Percentiles rank a stretch among this genome's conserved stretches.
These are phyloP conservation scores for Excalfactoria chinensis DNA, from an alignment of 2,113 vertebrate genomes.

Conservation along the genomic window DNA sequence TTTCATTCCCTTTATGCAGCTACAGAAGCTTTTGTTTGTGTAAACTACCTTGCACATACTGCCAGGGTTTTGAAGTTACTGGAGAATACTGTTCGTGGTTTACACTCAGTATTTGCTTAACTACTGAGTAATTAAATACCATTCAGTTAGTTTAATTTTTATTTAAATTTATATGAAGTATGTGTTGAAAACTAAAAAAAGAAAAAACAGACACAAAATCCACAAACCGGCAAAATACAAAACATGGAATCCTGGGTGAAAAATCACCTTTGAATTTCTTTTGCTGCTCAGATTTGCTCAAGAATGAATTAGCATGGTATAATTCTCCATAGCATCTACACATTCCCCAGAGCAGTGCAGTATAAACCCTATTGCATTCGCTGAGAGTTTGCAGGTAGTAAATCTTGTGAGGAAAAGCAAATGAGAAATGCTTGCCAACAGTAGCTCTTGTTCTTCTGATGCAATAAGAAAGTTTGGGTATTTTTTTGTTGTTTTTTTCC, in stretches of 20 bases:
- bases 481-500: too few species aligned
- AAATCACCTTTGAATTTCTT: neutral
- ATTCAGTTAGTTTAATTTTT: neutral
- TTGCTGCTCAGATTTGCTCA: neutral
- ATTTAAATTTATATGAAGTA: neutral
- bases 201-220: neutral
- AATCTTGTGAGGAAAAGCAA: neutral
- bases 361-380: neutral
- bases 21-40: constrained; percentile 35
- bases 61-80: neutral
- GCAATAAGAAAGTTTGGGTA: neutral
- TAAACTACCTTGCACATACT: neutral
- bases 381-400: neutral
- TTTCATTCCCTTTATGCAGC: neutral
- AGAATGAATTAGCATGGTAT: neutral
- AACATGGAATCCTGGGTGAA: neutral
- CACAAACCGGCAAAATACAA: neutral
- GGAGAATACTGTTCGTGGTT: neutral
- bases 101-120: neutral
- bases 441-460: neutral
- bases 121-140: neutral
- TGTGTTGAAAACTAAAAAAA: neutral
- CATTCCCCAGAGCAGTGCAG: neutral
- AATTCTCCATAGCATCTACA: rapidly evolving
- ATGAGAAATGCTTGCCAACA: neutral